phyloP scores from a whole-genome alignment of 2,113 vertebrate species.

The Embiotoca jacksoni region DNA sequence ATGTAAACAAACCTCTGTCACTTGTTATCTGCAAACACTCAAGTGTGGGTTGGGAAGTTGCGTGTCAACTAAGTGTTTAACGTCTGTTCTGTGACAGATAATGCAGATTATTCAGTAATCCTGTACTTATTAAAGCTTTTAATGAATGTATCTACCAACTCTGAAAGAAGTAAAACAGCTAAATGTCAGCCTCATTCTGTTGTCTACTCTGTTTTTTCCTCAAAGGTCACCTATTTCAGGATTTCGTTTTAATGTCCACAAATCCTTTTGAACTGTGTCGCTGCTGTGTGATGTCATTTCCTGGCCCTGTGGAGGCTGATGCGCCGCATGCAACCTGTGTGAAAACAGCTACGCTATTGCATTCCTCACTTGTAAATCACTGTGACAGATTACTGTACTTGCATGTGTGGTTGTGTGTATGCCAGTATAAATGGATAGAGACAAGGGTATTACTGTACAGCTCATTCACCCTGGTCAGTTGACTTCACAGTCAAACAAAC shows the following conservation, averaged over 20 bases:
- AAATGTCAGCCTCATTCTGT: neutral
- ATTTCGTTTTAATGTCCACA: constrained; percentile 34
- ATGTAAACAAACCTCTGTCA: constrained; percentile 5
- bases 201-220: neutral
- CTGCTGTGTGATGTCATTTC: constrained; percentile 28
- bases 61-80: neutral
- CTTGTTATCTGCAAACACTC: neutral
- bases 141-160: neutral
- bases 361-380: constrained; percentile 44
- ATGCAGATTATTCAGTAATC: neutral
- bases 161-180: neutral
- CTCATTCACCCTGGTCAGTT: constrained; percentile 27
- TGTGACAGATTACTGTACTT: constrained; percentile 20
- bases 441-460: constrained; percentile 48
- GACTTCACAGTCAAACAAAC: constrained; percentile 10
- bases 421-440: constrained; percentile 47
- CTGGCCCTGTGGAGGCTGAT: constrained; percentile 7
- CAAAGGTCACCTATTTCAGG: constrained; percentile 17
- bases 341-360: neutral
- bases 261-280: constrained; percentile 5
- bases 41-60: neutral
- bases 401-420: constrained; percentile 33
- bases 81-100: neutral
- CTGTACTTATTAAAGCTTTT: neutral
- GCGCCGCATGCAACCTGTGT: constrained; percentile 29